A percentile compares a stretch with the other conserved stretches of the same genome.
Evolutionary conservation across 2,113 vertebrate species (phyloP).

Genomic region (Mugil cephalus): DNA sequence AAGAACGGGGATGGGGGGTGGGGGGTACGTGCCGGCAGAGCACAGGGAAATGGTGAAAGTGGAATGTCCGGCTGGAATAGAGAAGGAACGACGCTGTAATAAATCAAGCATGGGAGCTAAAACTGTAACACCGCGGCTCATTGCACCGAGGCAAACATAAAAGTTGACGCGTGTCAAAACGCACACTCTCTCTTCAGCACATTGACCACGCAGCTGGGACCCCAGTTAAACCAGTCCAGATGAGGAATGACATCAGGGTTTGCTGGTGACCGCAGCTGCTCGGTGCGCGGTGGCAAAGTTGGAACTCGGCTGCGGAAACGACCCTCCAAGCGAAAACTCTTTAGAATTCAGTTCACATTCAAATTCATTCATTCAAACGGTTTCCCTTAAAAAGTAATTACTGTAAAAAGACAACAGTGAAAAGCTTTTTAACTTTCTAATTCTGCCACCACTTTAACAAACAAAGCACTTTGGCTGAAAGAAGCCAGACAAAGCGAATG

Average conservation of each 20-base stretch:
- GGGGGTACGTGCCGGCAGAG: slow-evolving; percentile 27
- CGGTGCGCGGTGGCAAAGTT: not conserved
- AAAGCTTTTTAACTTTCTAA: slow-evolving; percentile 56
- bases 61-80: slow-evolving; percentile 27
- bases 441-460: slow-evolving; percentile 67
- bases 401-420: slow-evolving; percentile 22
- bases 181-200: slow-evolving; percentile 48
- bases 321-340: not conserved
- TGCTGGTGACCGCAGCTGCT: slow-evolving; percentile 48
- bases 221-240: slow-evolving; percentile 37
- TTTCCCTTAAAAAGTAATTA: slow-evolving; percentile 19
- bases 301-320: not conserved
- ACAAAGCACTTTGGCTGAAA: slow-evolving; percentile 63
- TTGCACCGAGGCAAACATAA: slow-evolving; percentile 55
- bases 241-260: slow-evolving; percentile 46
- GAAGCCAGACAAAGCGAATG: slow-evolving; percentile 72
- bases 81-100: slow-evolving; percentile 36
- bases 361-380: not conserved
- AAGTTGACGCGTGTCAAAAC: slow-evolving; percentile 42
- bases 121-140: slow-evolving; percentile 41
- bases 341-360: not conserved
- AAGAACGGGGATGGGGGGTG: slow-evolving; percentile 39
- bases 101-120: slow-evolving; percentile 58
- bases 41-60: slow-evolving; percentile 41
- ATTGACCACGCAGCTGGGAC: slow-evolving; percentile 54